phyloP scores from a whole-genome alignment of 2,888 invertebrate species.

The Melanophora roralis region DNA sequence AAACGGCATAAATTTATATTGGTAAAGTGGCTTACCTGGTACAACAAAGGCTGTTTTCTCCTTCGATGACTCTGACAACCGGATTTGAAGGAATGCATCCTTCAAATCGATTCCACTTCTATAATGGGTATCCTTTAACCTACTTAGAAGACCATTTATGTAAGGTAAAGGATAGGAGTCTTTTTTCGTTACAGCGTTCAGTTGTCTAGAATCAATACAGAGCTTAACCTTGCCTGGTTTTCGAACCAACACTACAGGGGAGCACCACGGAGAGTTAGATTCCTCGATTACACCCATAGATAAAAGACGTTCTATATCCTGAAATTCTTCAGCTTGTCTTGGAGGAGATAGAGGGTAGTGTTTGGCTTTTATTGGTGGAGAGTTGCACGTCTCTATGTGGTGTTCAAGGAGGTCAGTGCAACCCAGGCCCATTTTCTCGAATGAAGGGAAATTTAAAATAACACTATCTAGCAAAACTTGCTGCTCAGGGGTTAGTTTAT shows the following conservation, averaged over 20 bases:
- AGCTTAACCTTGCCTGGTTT: slow-evolving; percentile 27
- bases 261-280: slow-evolving; percentile 25
- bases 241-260: background rate
- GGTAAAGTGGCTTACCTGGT: slow-evolving; percentile 57
- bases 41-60: slow-evolving; percentile 65
- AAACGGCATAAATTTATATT: slow-evolving; percentile 57
- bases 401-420: background rate
- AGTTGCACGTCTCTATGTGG: slow-evolving; percentile 7
- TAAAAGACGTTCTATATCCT: slow-evolving; percentile 1
- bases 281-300: slow-evolving; percentile 5
- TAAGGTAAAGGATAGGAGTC: slow-evolving; percentile 10
- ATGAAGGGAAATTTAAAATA: background rate
- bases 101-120: slow-evolving; percentile 20
- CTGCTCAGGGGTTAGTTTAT: background rate
- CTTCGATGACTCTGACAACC: background rate
- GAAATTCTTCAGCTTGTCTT: slow-evolving; percentile 9
- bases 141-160: slow-evolving; percentile 6
- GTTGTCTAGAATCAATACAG: slow-evolving; percentile 7
- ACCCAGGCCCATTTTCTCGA: background rate
- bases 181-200: slow-evolving; percentile 7
- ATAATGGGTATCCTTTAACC: slow-evolving; percentile 10
- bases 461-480: background rate
- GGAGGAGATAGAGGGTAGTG: slow-evolving; percentile 21
- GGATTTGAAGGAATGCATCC: slow-evolving; percentile 2
- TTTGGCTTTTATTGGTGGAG: background rate